Evolutionary conservation across 2,113 vertebrate species (phyloP).

Genomic region (Platysteira castanea): DNA sequence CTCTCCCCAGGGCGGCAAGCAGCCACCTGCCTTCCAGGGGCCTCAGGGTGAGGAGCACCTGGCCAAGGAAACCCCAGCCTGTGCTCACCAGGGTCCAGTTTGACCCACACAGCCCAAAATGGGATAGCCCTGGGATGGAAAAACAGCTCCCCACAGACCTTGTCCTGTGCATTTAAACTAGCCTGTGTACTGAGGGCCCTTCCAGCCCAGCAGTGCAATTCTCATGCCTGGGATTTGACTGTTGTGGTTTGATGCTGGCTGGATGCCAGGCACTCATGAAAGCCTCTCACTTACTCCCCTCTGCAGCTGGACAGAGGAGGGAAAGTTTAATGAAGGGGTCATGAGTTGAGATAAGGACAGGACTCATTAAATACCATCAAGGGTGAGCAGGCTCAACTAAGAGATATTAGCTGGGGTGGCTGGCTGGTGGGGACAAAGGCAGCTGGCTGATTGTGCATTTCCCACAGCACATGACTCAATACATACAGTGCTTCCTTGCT

Average conservation of each 20-base stretch:
- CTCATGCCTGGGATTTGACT: not conserved
- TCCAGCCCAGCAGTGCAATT: not conserved
- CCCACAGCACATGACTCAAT: not conserved
- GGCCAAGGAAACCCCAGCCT: not conserved
- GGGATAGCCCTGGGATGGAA: not conserved
- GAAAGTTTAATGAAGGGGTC: not conserved
- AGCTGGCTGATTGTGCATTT: not conserved
- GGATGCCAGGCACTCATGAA: not conserved
- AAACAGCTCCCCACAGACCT: not conserved
- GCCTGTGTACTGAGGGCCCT: fast-evolving
- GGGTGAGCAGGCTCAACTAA: not conserved
- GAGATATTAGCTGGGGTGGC: fast-evolving
- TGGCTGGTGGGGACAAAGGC: not conserved
- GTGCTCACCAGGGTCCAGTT: not conserved
- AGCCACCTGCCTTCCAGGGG: no score
- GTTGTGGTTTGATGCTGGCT: not conserved
- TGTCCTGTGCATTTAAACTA: not conserved
- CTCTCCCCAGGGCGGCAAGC: not conserved
- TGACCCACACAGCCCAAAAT: not conserved
- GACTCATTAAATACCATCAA: not conserved
- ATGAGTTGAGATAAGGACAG: not conserved
- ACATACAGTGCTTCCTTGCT: not conserved
- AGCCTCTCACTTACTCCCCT: not conserved
- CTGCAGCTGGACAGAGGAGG: not conserved
- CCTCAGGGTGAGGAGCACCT: not conserved